Evolutionary conservation across 2,888 invertebrate genomes (phyloP).

Genomic region (Ichneumon xanthorius): DNA sequence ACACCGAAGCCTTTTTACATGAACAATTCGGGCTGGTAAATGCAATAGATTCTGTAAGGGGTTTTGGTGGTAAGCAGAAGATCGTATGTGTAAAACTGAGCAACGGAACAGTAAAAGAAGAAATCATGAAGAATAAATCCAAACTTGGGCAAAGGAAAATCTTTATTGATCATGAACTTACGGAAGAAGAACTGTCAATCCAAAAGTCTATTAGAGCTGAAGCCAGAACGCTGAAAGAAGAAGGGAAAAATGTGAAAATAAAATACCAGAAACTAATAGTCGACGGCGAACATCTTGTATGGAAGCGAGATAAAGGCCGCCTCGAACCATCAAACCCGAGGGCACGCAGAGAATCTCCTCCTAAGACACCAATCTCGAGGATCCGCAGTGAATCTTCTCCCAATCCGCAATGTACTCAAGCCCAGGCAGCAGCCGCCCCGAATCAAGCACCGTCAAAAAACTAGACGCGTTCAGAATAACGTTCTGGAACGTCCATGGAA

Average conservation of each 20-base stretch:
- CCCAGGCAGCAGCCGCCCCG: neutral
- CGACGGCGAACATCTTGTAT: neutral
- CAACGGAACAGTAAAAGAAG: neutral
- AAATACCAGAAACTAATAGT: constrained; percentile 1
- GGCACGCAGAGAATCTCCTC: neutral
- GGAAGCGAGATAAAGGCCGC: constrained; percentile 1
- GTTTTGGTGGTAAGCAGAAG: neutral
- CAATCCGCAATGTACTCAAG: too few species aligned
- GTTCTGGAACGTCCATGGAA: constrained; percentile 30
- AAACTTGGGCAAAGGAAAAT: constrained; percentile 4
- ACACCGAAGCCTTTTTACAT: too few species aligned
- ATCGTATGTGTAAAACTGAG: neutral
- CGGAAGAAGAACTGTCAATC: neutral
- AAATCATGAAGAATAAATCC: neutral
- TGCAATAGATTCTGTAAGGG: neutral
- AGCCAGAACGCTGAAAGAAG: neutral
- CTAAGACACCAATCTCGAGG: neutral
- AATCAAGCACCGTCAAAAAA: neutral
- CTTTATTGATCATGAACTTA: constrained; percentile 10
- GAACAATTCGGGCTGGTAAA: neutral
- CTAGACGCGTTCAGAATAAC: neutral
- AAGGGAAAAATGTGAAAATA: constrained; percentile 12
- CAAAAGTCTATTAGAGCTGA: neutral
- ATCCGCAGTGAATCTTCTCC: too few species aligned
- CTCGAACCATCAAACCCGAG: neutral